Percentiles rank a stretch among this genome's conserved stretches.
These are phyloP conservation scores for Micronisus gabar DNA, from an alignment of 2,113 vertebrate genomes.

Conservation along the genomic window DNA sequence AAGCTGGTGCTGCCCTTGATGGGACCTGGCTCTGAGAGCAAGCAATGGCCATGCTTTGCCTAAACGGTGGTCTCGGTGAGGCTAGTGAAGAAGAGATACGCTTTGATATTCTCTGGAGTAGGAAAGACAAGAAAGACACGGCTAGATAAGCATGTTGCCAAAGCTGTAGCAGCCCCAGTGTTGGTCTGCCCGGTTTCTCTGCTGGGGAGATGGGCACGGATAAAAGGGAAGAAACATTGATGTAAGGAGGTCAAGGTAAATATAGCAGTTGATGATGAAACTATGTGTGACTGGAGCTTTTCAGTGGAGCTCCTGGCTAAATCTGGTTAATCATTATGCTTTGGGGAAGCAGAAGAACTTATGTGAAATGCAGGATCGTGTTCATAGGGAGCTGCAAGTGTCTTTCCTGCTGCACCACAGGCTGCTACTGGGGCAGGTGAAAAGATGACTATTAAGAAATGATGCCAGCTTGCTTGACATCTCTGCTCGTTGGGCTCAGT, in stretches of 20 bases:
- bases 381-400: neutral
- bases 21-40: neutral
- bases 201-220: neutral
- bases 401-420: neutral
- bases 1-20: neutral
- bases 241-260: neutral
- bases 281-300: neutral
- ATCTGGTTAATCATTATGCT: neutral
- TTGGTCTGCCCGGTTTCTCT: neutral
- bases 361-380: neutral
- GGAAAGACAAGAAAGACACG: neutral
- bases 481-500: neutral
- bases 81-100: neutral
- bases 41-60: neutral
- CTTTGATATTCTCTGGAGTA: neutral
- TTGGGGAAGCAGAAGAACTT: neutral
- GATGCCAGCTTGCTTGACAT: neutral
- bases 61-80: neutral
- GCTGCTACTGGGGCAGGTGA: neutral
- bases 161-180: neutral
- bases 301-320: neutral
- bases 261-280: neutral
- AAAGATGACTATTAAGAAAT: neutral
- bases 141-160: neutral
- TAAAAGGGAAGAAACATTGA: neutral